These are phyloP conservation scores for Laticauda laticaudata DNA, from an alignment of 2,113 vertebrate species.

Conservation along the genomic window DNA sequence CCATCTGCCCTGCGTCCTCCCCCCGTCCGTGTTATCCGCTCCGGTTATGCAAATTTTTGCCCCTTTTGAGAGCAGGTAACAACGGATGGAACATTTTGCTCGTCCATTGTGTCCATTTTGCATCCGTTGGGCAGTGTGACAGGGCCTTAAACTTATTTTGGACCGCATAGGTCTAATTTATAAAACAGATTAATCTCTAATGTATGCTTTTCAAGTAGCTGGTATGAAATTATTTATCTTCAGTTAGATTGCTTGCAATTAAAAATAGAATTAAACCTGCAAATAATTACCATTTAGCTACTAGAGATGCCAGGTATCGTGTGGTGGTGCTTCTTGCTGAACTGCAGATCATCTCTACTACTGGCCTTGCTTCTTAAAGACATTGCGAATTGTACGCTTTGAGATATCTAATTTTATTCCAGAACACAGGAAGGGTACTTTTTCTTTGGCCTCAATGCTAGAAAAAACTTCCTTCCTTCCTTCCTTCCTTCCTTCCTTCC, in stretches of 20 bases:
- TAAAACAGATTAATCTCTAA: not conserved
- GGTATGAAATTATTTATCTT: not conserved
- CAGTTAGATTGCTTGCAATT: not conserved
- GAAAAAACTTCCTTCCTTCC: not conserved
- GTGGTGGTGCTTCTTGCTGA: not conserved
- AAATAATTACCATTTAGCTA: not conserved
- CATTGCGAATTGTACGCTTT: not conserved
- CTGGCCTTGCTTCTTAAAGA: not conserved
- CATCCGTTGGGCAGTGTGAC: too few relatives aligned
- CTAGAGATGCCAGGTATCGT: not conserved
- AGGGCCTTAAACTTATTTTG: too few relatives aligned
- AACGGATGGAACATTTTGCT: too few relatives aligned
- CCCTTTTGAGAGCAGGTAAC: too few relatives aligned
- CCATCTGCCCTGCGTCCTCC: too few relatives aligned
- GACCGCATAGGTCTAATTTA: not conserved
- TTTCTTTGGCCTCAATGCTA: not conserved
- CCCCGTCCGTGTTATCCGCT: too few relatives aligned
- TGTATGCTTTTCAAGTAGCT: not conserved
- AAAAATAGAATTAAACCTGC: not conserved
- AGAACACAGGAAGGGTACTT: not conserved
- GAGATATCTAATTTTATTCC: not conserved
- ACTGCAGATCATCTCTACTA: not conserved
- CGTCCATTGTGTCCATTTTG: too few relatives aligned
- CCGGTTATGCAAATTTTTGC: too few relatives aligned
- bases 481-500: not conserved